phyloP scores from a whole-genome alignment of 2,888 invertebrate genomes.

The Epistrophe eligans region DNA sequence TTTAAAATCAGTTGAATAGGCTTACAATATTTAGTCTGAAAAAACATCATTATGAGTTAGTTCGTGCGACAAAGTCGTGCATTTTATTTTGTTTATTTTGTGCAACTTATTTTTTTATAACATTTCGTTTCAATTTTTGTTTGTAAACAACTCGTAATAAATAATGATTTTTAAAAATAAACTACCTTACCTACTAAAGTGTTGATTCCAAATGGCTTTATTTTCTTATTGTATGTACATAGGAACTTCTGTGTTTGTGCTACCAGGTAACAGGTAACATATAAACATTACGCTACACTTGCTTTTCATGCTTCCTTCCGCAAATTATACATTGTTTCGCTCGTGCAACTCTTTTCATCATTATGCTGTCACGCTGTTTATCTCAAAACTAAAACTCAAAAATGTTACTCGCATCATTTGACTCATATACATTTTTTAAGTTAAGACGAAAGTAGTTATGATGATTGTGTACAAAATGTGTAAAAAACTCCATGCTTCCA shows the following conservation, averaged over 20 bases:
- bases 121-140: too few species aligned
- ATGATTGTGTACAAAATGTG: background rate
- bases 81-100: background rate
- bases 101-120: background rate
- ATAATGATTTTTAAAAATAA: background rate
- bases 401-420: slow-evolving; percentile 4
- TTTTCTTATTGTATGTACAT: background rate
- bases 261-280: slow-evolving; percentile 20
- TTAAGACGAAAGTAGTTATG: background rate
- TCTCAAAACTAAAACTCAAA: background rate
- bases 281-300: slow-evolving; percentile 27
- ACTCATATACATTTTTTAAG: background rate
- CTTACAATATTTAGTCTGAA: too few species aligned
- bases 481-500: background rate
- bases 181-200: background rate
- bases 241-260: slow-evolving; percentile 11
- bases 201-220: background rate
- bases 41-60: too few species aligned
- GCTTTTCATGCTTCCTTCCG: slow-evolving; percentile 51
- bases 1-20: too few species aligned
- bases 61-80: too few species aligned
- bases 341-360: slow-evolving; percentile 7
- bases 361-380: slow-evolving; percentile 15
- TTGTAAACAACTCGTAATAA: background rate
- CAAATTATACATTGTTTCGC: slow-evolving; percentile 23